These are phyloP conservation scores for Macrotis lagotis DNA, from an alignment of 2,113 vertebrate genomes.

Conservation along the genomic window DNA sequence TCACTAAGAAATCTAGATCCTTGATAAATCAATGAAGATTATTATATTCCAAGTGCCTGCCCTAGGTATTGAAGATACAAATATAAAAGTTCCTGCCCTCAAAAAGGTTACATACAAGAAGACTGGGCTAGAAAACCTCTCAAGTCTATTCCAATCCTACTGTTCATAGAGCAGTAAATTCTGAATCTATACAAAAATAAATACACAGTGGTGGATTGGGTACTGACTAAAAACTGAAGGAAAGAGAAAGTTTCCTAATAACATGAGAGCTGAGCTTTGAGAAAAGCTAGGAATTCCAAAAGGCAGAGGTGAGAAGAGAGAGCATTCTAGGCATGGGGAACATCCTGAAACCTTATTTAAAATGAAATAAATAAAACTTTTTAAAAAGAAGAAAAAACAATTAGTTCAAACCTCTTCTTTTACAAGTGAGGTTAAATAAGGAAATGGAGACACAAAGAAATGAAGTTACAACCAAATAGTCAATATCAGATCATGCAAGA, in stretches of 20 bases:
- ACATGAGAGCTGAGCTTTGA: background rate
- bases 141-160: background rate
- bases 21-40: slow-evolving; percentile 16
- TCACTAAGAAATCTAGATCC: background rate
- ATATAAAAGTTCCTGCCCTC: background rate
- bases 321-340: background rate
- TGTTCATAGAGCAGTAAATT: background rate
- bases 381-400: background rate
- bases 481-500: background rate
- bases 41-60: background rate
- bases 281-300: background rate
- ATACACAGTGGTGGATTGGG: background rate
- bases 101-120: background rate
- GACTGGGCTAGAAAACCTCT: background rate
- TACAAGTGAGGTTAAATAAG: background rate
- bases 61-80: background rate
- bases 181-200: background rate
- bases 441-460: background rate
- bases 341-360: background rate
- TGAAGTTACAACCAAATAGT: background rate
- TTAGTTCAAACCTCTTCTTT: background rate
- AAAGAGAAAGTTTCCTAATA: background rate
- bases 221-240: background rate
- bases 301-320: background rate
- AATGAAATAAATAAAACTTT: too few relatives aligned